A percentile compares a stretch with the other conserved stretches of the same genome.
These are phyloP conservation scores for Lymantria monacha DNA, from an alignment of 2,888 invertebrate genomes.

Conservation along the genomic window DNA sequence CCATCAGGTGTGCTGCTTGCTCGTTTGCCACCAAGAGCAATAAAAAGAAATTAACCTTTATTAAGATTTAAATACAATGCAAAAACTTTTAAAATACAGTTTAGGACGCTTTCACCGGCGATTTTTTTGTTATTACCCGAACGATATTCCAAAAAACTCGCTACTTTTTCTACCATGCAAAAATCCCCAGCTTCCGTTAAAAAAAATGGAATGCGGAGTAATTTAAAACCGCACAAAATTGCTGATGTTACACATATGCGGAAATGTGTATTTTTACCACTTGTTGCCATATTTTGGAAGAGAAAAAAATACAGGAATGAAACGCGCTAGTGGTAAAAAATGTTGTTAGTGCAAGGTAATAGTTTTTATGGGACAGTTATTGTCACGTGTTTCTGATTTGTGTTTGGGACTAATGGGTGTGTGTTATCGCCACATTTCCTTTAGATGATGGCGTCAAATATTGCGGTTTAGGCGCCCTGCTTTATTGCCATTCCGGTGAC, in stretches of 20 bases:
- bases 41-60: too few species aligned
- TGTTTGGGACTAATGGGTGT: constrained; percentile 59
- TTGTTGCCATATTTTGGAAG: constrained; percentile 46
- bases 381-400: constrained; percentile 76
- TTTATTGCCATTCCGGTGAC: constrained; percentile 23
- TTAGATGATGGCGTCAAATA: constrained; percentile 58
- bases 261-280: constrained; percentile 51
- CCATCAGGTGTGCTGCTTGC: too few species aligned
- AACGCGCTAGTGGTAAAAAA: constrained; percentile 10
- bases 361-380: constrained; percentile 33
- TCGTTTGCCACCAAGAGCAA: too few species aligned
- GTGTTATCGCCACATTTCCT: constrained; percentile 67
- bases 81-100: too few species aligned
- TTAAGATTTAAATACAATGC: too few species aligned
- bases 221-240: constrained; percentile 76
- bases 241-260: constrained; percentile 67
- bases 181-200: constrained; percentile 73
- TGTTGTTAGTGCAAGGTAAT: constrained; percentile 15
- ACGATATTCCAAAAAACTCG: constrained; percentile 32
- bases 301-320: constrained; percentile 36
- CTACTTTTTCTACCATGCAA: constrained; percentile 54
- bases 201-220: constrained; percentile 66
- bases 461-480: constrained; percentile 48
- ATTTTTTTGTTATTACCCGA: too few species aligned
- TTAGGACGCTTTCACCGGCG: too few species aligned